Base-by-base conservation (phyloP, 2,888 invertebrate genomes). In the Drosophila subquinaria region DNA sequence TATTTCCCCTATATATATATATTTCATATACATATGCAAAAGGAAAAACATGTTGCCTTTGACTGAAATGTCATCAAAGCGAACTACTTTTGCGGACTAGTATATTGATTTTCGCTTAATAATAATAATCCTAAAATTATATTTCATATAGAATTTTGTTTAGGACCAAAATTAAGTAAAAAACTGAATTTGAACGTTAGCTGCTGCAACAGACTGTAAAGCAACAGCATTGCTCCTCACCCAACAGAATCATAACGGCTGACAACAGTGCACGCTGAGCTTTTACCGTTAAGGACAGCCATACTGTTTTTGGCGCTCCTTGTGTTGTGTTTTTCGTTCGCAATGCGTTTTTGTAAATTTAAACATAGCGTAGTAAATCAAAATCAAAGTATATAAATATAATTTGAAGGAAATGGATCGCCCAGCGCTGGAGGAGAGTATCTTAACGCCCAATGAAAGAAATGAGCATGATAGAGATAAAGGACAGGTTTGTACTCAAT, bases 241-340 rank as follows among this genome's bases (percentile, higher is more conserved):
- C 10, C 20, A 40, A 45, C 23, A 33, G 15, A 36, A 17, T 30
- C 30, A 5, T 17, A 17, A 27, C 23, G 30, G 36, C 9, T 13
- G 2, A 36, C 5, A 11, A 20, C 45, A 40, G 43, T 53, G 33
- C 62, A 20, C 53, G 43, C 55, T 71, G 71, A 15, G 6, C 10
- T 11, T 23, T 66, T 33, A 57, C 79, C 79, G 86, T 80, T 80
- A 75, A 4, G 2, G 43, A 20, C 79, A 30, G 65, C 70, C 76
- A 79, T 80, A 38, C n/a, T 38, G 42, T 61, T 76, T 79, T 45
- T 20, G 15, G 23, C n/a, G 6, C 5, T 47, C 11, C 13, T 20
- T 63, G 38, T 48, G 43, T 45, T 56, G 45, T 52, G 13, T 15
- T 38, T 27, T 11, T 30, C n/a, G 35, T 56, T 48, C 42, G 51